These are phyloP conservation scores for Apamea crenata DNA, from an alignment of 2,888 invertebrate genomes.

Conservation along the genomic window DNA sequence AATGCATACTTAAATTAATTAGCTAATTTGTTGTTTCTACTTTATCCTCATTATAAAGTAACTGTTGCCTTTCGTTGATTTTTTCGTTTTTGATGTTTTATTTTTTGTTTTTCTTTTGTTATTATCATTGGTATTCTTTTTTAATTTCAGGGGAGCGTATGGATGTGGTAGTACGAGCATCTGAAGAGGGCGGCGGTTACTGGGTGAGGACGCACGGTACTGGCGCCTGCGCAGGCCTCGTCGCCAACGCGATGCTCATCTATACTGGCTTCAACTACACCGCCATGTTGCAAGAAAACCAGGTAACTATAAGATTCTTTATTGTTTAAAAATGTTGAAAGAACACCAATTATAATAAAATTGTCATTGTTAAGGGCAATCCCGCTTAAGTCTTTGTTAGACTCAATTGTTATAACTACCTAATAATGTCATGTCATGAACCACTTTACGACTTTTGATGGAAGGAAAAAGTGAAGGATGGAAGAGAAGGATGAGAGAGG, in stretches of 20 bases:
- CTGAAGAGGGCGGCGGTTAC: slow-evolving; percentile 88
- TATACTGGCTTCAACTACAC: slow-evolving; percentile 90
- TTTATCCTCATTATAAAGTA: slow-evolving; percentile 1
- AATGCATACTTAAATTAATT: slow-evolving; percentile 13
- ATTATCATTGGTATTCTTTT: not conserved
- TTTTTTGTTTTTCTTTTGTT: not conserved
- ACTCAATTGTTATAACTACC: not conserved
- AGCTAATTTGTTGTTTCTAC: not conserved
- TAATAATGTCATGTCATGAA: not conserved
- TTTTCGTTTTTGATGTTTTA: not conserved
- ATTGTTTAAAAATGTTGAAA: not conserved
- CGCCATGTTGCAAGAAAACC: slow-evolving; percentile 79
- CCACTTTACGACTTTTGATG: not conserved
- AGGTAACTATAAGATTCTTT: slow-evolving; percentile 67
- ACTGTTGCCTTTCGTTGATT: not conserved
- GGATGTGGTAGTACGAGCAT: slow-evolving; percentile 90
- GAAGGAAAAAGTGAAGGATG: too few relatives aligned
- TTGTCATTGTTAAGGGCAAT: not conserved
- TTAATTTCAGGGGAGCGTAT: slow-evolving; percentile 91
- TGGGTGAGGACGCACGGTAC: slow-evolving; percentile 89
- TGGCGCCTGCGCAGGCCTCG: slow-evolving; percentile 86
- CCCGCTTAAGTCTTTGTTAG: not conserved
- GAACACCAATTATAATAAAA: not conserved
- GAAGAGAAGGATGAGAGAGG: too few relatives aligned
- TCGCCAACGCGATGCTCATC: slow-evolving; percentile 82